These are phyloP conservation scores for Cotesia chilonis DNA, from an alignment of 1,140 invertebrate genomes.

Conservation along the genomic window DNA sequence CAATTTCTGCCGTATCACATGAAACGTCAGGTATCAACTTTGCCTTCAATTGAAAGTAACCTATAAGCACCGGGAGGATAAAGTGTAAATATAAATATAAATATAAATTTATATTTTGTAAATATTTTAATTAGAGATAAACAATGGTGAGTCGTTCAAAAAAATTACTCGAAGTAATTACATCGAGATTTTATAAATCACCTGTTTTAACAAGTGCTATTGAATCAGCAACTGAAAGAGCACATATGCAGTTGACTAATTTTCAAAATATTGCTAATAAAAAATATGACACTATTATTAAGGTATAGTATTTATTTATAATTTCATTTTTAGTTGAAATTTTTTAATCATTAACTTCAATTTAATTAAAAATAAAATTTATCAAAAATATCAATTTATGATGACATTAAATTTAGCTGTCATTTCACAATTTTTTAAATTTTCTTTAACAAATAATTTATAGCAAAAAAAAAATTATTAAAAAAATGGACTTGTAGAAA, in stretches of 20 bases:
- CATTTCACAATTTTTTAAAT: too few relatives aligned
- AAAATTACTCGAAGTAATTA: slow-evolving; percentile 47
- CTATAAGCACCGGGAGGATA: too few relatives aligned
- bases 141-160: slow-evolving; percentile 47
- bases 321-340: not conserved
- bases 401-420: too few relatives aligned
- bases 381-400: not conserved
- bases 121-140: not conserved
- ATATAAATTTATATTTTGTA: too few relatives aligned
- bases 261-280: slow-evolving; percentile 47
- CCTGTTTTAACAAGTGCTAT: slow-evolving; percentile 44
- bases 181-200: slow-evolving; percentile 46
- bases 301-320: slow-evolving; percentile 44
- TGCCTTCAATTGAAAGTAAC: too few relatives aligned
- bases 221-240: slow-evolving; percentile 47
- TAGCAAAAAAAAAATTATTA: too few relatives aligned
- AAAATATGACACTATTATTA: slow-evolving; percentile 53
- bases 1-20: too few relatives aligned
- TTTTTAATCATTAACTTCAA: not conserved
- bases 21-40: too few relatives aligned
- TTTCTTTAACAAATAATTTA: too few relatives aligned
- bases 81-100: too few relatives aligned
- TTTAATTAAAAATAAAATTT: slow-evolving; percentile 5
- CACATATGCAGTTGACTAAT: slow-evolving; percentile 47
- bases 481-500: too few relatives aligned